phyloP scores from a whole-genome alignment of 2,797 vertebrate genomes.

The Sarcophilus harrisii region DNA sequence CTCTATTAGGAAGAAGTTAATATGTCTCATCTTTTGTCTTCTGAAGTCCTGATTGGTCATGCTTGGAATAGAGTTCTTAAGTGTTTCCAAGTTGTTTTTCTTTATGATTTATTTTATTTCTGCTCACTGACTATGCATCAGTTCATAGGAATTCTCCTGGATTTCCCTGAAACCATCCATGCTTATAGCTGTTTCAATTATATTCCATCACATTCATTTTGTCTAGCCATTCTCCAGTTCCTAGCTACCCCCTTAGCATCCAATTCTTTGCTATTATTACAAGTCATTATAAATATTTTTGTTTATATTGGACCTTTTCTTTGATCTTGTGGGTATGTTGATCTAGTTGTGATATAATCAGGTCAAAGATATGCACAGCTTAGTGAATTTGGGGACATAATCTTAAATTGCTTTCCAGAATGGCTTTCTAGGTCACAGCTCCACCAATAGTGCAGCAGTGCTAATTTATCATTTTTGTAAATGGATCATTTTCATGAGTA shows the following conservation, averaged over 20 bases:
- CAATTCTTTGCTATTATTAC: not conserved
- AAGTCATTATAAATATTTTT: not conserved
- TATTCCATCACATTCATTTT: not conserved
- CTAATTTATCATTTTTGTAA: not conserved
- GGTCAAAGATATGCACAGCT: not conserved
- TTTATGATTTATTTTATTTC: not conserved
- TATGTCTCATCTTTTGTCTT: not conserved
- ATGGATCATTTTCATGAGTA: constrained; percentile 9
- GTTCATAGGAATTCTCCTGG: not conserved
- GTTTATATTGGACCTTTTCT: not conserved
- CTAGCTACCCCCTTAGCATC: too few species aligned
- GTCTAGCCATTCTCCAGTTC: not conserved
- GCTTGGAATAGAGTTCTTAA: not conserved
- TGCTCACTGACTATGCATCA: not conserved
- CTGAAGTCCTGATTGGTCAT: not conserved
- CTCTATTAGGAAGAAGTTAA: not conserved
- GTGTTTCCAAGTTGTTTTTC: not conserved
- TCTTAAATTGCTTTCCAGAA: not conserved
- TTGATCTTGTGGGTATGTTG: not conserved
- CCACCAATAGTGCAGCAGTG: not conserved
- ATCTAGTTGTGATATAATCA: not conserved
- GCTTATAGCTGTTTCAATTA: not conserved
- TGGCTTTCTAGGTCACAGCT: not conserved
- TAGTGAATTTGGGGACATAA: not conserved
- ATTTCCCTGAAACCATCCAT: not conserved